A percentile compares a stretch with the other conserved stretches of the same genome.
Conservation (phyloP, 2,797 vertebrate species). For the Manis crassicaudata region DNA sequence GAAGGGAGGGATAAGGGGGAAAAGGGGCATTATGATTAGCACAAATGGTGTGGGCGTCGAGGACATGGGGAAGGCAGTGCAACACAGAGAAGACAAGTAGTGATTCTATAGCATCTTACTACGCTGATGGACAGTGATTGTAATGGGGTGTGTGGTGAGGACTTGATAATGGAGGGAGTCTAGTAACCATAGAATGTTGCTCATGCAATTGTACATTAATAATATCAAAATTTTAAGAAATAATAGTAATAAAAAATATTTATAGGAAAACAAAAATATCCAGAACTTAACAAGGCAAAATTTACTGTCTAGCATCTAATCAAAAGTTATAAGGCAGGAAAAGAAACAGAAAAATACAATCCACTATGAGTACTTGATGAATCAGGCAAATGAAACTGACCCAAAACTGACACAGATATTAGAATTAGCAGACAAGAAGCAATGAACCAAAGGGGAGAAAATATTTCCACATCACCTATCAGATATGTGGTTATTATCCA, state of each 20-base stretch:
- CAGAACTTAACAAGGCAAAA: not conserved
- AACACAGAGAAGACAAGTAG: no score
- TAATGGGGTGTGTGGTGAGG: no score
- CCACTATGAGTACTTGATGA: not conserved
- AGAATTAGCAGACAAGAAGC: conserved; percentile 16
- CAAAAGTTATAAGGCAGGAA: conserved; percentile 1
- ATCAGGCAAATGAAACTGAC: conserved; percentile 19
- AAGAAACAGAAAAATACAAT: not conserved
- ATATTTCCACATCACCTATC: not conserved
- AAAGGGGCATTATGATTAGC: no score
- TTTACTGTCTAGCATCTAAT: not conserved
- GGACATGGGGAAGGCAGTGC: no score
- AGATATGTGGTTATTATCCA: not conserved
- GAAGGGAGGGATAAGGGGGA: no score
- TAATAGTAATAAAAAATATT: not conserved
- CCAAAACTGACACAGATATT: not conserved
- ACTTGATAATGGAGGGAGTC: no score
- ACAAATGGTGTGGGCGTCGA: no score
- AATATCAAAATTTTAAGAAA: no score
- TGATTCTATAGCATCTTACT: no score
- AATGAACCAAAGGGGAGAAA: not conserved
- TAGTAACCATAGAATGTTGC: no score
- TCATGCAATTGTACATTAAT: no score
- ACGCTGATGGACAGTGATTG: no score
- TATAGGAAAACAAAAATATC: not conserved